A percentile compares a stretch with the other conserved stretches of the same genome.
These are phyloP conservation scores for Mythimna impura DNA, from an alignment of 2,888 invertebrate species.

Conservation along the genomic window DNA sequence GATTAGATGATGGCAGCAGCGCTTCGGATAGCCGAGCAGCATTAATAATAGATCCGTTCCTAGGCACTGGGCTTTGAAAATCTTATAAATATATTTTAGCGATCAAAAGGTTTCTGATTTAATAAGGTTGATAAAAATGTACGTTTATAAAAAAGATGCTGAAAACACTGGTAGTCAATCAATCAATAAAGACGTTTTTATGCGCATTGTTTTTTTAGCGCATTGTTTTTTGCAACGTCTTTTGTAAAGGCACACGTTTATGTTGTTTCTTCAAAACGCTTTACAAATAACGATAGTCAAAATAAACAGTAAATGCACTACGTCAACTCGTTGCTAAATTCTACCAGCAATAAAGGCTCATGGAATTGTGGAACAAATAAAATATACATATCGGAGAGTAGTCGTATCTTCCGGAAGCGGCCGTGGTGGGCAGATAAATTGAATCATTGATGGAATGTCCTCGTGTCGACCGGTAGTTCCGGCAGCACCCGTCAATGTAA, in stretches of 20 bases:
- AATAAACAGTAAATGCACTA: background rate
- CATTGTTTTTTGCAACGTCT: background rate
- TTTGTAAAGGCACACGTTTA: background rate
- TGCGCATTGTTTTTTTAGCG: background rate
- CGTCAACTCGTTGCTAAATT: constrained; percentile 22
- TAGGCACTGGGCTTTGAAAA: background rate
- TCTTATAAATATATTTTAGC: background rate
- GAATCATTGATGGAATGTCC: constrained; percentile 76
- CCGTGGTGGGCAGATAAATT: constrained; percentile 70
- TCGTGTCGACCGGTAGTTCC: constrained; percentile 61
- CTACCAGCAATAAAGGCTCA: constrained; percentile 42
- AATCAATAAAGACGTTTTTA: background rate
- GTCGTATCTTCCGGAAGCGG: constrained; percentile 52
- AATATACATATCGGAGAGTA: constrained; percentile 53
- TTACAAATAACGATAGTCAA: background rate
- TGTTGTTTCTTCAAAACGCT: background rate
- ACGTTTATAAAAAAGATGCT: too few relatives aligned
- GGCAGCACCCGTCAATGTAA: constrained; percentile 60
- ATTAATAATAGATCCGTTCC: constrained; percentile 18
- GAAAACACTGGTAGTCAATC: too few relatives aligned
- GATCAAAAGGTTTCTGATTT: background rate
- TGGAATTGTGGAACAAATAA: constrained; percentile 47
- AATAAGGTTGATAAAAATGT: background rate
- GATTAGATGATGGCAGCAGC: constrained; percentile 4
- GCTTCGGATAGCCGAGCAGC: background rate